Conservation (phyloP, 2,113 vertebrate species). For the Columba janthina region DNA sequence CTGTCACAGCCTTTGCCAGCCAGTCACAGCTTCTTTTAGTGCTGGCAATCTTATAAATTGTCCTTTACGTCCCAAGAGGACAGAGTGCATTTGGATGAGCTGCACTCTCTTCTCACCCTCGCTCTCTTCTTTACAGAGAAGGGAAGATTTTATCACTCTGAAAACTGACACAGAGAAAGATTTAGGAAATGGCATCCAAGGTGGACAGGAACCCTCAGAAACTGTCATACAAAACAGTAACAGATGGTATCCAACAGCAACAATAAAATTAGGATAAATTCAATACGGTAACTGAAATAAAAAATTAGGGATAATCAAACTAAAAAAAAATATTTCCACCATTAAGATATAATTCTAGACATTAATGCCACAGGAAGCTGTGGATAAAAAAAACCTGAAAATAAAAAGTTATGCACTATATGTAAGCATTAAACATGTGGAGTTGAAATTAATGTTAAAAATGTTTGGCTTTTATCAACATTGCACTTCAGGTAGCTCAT, state of each 20-base stretch:
- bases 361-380: not conserved
- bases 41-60: not conserved
- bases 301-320: not conserved
- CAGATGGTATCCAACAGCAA: not conserved
- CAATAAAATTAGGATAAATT: not conserved
- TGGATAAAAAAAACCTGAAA: not conserved
- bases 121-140: not conserved
- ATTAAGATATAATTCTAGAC: not conserved
- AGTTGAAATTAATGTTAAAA: not conserved
- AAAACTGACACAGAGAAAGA: not conserved
- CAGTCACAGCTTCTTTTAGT: not conserved
- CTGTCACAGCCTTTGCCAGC: not conserved
- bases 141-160: not conserved
- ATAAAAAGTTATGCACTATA: not conserved
- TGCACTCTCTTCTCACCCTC: not conserved
- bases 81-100: accelerated
- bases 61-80: not conserved
- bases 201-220: not conserved
- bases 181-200: not conserved
- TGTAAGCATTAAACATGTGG: not conserved
- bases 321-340: not conserved
- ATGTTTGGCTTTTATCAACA: not conserved
- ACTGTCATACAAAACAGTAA: not conserved
- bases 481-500: not conserved
- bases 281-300: not conserved